Evolutionary conservation across 2,113 vertebrate species (phyloP).

Genomic region (Plectropomus leopardus): DNA sequence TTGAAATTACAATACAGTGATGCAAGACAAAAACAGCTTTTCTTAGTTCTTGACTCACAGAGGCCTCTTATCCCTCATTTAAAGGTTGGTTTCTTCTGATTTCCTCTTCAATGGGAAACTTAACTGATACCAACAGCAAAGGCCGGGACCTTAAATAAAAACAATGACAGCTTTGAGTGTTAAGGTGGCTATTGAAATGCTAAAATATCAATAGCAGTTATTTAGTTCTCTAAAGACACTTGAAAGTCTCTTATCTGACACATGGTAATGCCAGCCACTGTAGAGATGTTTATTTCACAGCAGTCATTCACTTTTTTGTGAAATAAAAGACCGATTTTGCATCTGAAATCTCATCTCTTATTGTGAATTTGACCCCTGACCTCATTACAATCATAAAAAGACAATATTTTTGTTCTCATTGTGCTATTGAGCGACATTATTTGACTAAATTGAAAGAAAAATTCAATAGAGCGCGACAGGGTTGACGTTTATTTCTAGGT

Average conservation of each 20-base stretch:
- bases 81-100: conserved; percentile 84
- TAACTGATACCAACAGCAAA: conserved; percentile 82
- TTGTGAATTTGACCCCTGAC: conserved; percentile 51
- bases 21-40: conserved; percentile 71
- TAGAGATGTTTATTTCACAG: conserved; percentile 84
- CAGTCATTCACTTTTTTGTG: conserved; percentile 73
- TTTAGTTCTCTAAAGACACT: conserved; percentile 86
- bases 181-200: conserved; percentile 87
- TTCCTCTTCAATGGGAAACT: conserved; percentile 83
- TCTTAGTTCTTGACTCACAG: conserved; percentile 70
- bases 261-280: conserved; percentile 83
- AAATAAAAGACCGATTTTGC: conserved; percentile 55
- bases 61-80: conserved; percentile 78
- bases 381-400: conserved; percentile 35
- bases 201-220: conserved; percentile 86
- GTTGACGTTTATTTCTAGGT: too few species aligned
- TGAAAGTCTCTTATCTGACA: conserved; percentile 88
- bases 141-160: conserved; percentile 80
- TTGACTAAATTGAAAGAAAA: not conserved
- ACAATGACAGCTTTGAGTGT: conserved; percentile 88
- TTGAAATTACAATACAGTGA: conserved; percentile 71
- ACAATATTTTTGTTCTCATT: conserved; percentile 4
- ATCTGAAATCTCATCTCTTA: conserved; percentile 53
- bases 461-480: too few species aligned
- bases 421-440: not conserved